Conservation (phyloP, 2,888 invertebrate species). For the Ceratothoa steindachneri region DNA sequence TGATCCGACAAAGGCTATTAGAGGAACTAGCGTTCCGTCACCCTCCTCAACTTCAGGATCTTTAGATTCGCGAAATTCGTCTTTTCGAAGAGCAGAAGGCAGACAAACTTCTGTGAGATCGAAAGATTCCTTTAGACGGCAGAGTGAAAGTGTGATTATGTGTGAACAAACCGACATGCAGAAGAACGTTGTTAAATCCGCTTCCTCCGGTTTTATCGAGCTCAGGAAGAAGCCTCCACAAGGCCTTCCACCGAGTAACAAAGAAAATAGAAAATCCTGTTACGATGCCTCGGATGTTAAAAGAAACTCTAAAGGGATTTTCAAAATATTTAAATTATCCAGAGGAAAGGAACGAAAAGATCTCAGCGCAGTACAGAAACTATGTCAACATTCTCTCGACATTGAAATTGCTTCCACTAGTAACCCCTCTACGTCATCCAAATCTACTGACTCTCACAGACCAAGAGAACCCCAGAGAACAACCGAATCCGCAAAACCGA, state of each 20-base stretch:
- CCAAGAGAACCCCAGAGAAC: neutral
- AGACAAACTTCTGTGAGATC: too few relatives aligned
- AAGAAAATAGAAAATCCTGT: constrained; percentile 28
- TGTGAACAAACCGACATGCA: constrained; percentile 20
- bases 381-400: constrained; percentile 38
- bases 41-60: neutral
- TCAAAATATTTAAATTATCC: constrained; percentile 33
- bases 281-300: constrained; percentile 24
- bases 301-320: constrained; percentile 27
- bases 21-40: neutral
- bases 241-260: constrained; percentile 27
- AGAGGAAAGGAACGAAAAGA: constrained; percentile 35
- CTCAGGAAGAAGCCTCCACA: neutral
- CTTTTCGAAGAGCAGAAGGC: too few relatives aligned
- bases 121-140: constrained; percentile 40
- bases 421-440: too few relatives aligned
- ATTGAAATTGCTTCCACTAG: constrained; percentile 34
- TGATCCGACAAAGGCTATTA: too few relatives aligned
- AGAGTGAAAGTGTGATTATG: constrained; percentile 29
- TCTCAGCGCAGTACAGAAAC: constrained; percentile 34
- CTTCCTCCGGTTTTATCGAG: constrained; percentile 27
- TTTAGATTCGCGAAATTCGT: neutral
- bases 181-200: constrained; percentile 33
- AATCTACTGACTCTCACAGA: too few relatives aligned
- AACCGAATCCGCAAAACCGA: neutral